A percentile compares a stretch with the other conserved stretches of the same genome.
phyloP scores from a whole-genome alignment of 2,888 invertebrate genomes.

The Aromia moschata region DNA sequence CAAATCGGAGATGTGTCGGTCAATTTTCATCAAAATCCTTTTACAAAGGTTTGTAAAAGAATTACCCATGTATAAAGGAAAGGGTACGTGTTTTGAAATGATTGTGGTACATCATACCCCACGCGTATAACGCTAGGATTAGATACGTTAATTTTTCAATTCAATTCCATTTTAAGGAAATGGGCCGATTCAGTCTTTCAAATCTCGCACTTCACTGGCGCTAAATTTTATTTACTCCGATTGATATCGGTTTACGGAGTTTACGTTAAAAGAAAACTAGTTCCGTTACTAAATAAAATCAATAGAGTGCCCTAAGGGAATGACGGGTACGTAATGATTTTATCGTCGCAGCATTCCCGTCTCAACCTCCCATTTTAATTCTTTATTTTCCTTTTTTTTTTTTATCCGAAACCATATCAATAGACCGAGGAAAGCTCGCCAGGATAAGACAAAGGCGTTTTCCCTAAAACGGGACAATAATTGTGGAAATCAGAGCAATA shows the following conservation, averaged over 20 bases:
- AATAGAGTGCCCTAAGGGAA: neutral
- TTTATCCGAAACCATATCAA: neutral
- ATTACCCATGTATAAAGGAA: too few relatives aligned
- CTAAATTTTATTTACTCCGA: too few relatives aligned
- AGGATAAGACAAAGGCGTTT: neutral
- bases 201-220: too few relatives aligned
- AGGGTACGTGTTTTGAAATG: too few relatives aligned
- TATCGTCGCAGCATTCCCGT: neutral
- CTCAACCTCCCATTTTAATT: neutral
- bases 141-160: too few relatives aligned
- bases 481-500: neutral
- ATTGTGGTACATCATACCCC: too few relatives aligned
- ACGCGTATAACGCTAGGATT: too few relatives aligned
- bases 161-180: too few relatives aligned
- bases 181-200: too few relatives aligned
- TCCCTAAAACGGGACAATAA: neutral
- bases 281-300: slow-evolving; percentile 9
- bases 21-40: too few relatives aligned
- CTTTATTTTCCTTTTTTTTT: neutral
- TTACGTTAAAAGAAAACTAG: neutral
- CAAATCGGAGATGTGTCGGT: too few relatives aligned
- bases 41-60: too few relatives aligned
- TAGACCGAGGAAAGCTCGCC: neutral
- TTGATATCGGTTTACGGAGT: neutral
- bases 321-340: slow-evolving; percentile 2